These are phyloP conservation scores for Caenorhabditis elegans DNA, from an alignment of 1,140 invertebrate species.

Conservation along the genomic window DNA sequence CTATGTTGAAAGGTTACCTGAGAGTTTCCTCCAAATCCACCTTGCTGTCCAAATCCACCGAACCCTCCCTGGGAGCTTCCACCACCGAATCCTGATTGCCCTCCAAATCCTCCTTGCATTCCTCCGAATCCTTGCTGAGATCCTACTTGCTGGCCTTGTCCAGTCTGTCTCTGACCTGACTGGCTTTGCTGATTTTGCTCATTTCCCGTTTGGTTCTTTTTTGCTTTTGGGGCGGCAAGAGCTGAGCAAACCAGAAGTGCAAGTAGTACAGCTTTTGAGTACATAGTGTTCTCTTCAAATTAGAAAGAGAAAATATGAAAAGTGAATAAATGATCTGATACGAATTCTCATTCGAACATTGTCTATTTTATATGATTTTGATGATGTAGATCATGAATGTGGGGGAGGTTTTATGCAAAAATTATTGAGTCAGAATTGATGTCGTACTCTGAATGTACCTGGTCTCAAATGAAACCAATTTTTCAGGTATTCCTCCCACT, in stretches of 20 bases:
- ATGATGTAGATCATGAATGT: conserved; percentile 8
- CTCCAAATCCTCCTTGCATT: not conserved
- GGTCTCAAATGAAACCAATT: not conserved
- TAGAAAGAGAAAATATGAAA: not conserved
- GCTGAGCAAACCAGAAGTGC: not conserved
- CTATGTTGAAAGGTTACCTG: not conserved
- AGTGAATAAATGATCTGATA: not conserved
- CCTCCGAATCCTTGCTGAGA: not conserved
- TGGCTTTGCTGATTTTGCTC: not conserved
- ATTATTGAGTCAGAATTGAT: not conserved
- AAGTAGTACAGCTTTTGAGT: not conserved
- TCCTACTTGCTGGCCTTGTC: not conserved
- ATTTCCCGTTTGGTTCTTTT: not conserved
- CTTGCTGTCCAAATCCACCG: not conserved
- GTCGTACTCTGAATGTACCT: not conserved
- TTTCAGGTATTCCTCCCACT: conserved; percentile 57
- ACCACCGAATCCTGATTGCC: not conserved
- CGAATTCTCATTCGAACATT: not conserved
- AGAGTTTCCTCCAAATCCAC: not conserved
- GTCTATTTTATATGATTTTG: not conserved
- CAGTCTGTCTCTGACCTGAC: not conserved
- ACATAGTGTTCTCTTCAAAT: not conserved
- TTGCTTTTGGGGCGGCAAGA: not conserved
- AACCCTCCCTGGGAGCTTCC: not conserved
- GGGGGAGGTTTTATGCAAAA: conserved; percentile 18